A percentile compares a stretch with the other conserved stretches of the same genome.
phyloP scores from a whole-genome alignment of 2,888 invertebrate genomes.

The Iphiclides podalirius region DNA sequence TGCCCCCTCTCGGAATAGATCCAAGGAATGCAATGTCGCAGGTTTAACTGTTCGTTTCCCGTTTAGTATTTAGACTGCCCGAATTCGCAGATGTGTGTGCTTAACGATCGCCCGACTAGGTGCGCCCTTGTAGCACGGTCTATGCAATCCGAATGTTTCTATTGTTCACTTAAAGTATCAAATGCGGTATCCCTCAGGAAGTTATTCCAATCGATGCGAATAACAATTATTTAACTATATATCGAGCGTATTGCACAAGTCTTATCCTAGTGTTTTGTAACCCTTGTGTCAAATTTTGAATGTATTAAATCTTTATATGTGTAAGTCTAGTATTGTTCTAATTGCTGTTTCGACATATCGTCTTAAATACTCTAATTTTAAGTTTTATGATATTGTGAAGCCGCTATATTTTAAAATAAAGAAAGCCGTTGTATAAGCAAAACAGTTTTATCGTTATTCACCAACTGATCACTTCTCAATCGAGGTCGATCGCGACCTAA shows the following conservation, averaged over 20 bases:
- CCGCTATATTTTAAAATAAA: slow-evolving; percentile 80
- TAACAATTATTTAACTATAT: slow-evolving; percentile 54
- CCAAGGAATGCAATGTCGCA: slow-evolving; percentile 76
- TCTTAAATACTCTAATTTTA: slow-evolving; percentile 70
- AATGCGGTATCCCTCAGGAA: slow-evolving; percentile 78
- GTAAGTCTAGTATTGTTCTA: slow-evolving; percentile 73
- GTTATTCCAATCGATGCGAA: slow-evolving; percentile 62
- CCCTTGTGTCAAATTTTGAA: slow-evolving; percentile 71
- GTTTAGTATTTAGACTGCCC: slow-evolving; percentile 29
- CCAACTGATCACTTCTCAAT: slow-evolving; percentile 63
- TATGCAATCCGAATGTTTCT: slow-evolving; percentile 37
- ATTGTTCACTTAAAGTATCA: slow-evolving; percentile 42
- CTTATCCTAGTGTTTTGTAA: slow-evolving; percentile 64
- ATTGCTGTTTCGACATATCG: slow-evolving; percentile 78
- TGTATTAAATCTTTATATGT: slow-evolving; percentile 56
- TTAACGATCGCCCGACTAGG: slow-evolving; percentile 70
- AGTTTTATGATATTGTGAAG: slow-evolving; percentile 76
- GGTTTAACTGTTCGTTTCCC: slow-evolving; percentile 22
- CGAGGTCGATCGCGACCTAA: slow-evolving; percentile 58
- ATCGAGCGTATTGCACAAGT: slow-evolving; percentile 54
- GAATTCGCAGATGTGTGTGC: slow-evolving; percentile 72
- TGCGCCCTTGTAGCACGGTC: slow-evolving; percentile 75
- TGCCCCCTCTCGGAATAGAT: slow-evolving; percentile 51
- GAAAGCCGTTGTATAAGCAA: slow-evolving; percentile 78
- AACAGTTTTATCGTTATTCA: slow-evolving; percentile 71